Percentiles rank a stretch among this genome's conserved stretches.
These are phyloP conservation scores for Gasterosteus nipponicus DNA, from an alignment of 2,113 vertebrate genomes.

Conservation along the genomic window DNA sequence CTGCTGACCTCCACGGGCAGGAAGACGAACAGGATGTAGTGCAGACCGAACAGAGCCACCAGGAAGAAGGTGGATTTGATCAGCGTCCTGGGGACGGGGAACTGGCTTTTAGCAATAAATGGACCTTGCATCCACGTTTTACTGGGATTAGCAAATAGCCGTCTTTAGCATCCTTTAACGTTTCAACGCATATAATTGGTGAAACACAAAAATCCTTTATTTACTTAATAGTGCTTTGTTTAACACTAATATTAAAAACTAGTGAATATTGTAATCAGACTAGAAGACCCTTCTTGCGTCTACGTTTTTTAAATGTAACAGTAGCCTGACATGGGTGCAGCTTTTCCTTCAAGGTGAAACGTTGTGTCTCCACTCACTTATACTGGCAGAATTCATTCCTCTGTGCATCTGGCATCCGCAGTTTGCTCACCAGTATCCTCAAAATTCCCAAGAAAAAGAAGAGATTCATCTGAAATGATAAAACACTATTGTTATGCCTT, in stretches of 20 bases:
- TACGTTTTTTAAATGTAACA: too few species aligned
- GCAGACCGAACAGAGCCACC: conserved; percentile 92
- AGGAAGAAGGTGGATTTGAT: conserved; percentile 93
- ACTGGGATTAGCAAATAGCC: not conserved
- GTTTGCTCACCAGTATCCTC: conserved; percentile 77
- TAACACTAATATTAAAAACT: too few species aligned
- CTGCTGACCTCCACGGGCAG: conserved; percentile 83
- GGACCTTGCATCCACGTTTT: not conserved
- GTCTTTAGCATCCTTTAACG: not conserved
- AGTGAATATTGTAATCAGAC: too few species aligned
- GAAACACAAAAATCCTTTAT: too few species aligned
- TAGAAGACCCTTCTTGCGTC: too few species aligned
- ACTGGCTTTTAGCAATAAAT: too few species aligned
- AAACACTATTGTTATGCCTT: not conserved
- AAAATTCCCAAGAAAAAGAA: conserved; percentile 81
- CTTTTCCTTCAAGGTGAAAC: too few species aligned
- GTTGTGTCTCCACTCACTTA: conserved; percentile 67
- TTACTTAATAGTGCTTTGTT: too few species aligned
- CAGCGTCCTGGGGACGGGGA: conserved; percentile 83
- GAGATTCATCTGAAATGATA: conserved; percentile 74
- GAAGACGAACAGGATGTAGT: conserved; percentile 92
- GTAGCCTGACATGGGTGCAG: too few species aligned
- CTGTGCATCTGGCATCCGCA: conserved; percentile 73
- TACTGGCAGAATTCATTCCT: conserved; percentile 79
- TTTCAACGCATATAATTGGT: too few species aligned